phyloP scores from a whole-genome alignment of 2,888 invertebrate species.

The Orchesellides sinensis region DNA sequence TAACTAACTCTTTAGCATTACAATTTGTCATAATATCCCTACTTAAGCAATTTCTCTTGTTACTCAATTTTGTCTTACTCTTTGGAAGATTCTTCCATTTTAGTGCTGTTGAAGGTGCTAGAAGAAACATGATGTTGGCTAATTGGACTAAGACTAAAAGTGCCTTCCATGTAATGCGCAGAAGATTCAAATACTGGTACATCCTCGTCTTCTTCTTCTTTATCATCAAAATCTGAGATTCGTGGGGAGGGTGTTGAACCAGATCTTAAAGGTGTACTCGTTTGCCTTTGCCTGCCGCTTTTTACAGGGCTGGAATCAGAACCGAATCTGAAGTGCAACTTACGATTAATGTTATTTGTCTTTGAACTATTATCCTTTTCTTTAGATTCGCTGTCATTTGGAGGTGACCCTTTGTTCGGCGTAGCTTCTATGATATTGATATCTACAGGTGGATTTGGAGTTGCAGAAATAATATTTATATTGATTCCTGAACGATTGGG shows the following conservation, averaged over 20 bases:
- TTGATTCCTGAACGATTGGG: slow-evolving; percentile 33
- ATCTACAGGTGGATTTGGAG: slow-evolving; percentile 59
- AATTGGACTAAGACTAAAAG: slow-evolving; percentile 70
- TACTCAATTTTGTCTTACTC: slow-evolving; percentile 4
- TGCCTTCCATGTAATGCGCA: slow-evolving; percentile 56
- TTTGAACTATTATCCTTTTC: slow-evolving; percentile 1
- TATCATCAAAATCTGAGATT: slow-evolving; percentile 60
- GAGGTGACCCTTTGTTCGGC: slow-evolving; percentile 27
- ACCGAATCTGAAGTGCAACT: slow-evolving; percentile 45
- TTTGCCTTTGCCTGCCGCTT: slow-evolving; percentile 47
- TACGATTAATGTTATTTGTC: slow-evolving; percentile 14
- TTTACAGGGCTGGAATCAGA: slow-evolving; percentile 17
- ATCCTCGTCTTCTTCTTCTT: slow-evolving; percentile 38
- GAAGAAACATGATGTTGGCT: slow-evolving; percentile 39
- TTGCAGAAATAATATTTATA: slow-evolving; percentile 58
- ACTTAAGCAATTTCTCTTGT: not conserved
- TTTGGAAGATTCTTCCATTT: slow-evolving; percentile 3
- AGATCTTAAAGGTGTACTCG: slow-evolving; percentile 71
- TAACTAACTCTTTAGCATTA: not conserved
- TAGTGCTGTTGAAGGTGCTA: slow-evolving; percentile 27
- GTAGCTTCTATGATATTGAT: slow-evolving; percentile 65
- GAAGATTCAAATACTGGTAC: slow-evolving; percentile 52
- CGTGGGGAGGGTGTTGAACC: slow-evolving; percentile 63
- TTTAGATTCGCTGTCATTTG: not conserved
- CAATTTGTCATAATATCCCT: not conserved